Percentiles rank a stretch among this genome's conserved stretches.
phyloP scores from a whole-genome alignment of 2,113 vertebrate species.

The Syrrhaptes paradoxus region DNA sequence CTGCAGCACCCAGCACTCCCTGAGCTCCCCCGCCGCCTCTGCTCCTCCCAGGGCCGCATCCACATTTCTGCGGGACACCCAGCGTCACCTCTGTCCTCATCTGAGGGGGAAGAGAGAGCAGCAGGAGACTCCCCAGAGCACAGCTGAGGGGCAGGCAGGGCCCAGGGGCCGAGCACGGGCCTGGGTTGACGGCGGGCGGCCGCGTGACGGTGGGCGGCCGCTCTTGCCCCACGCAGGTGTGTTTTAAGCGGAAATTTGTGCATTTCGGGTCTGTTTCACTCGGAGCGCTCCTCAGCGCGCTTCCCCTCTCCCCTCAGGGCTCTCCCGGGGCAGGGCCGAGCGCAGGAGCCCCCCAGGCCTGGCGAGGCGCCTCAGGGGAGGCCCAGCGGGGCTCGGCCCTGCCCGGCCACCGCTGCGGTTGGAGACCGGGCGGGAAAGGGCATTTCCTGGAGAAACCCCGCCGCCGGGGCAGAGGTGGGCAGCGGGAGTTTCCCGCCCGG shows the following conservation, averaged over 20 bases:
- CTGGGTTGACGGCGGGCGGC: background rate
- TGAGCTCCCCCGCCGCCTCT: fast-evolving
- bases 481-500: background rate
- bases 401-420: background rate
- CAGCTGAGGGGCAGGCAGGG: too few species aligned
- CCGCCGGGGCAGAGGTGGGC: background rate
- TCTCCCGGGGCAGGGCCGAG: too few species aligned
- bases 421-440: background rate
- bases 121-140: fast-evolving
- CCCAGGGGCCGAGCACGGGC: too few species aligned
- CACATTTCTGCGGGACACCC: fast-evolving
- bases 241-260: fast-evolving
- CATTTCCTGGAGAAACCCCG: background rate
- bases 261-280: fast-evolving
- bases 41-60: fast-evolving
- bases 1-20: fast-evolving
- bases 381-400: background rate
- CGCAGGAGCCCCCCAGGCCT: background rate
- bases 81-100: fast-evolving
- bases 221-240: fast-evolving
- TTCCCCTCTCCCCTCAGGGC: too few species aligned
- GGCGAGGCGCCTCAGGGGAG: background rate
- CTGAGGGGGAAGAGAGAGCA: fast-evolving
- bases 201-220: background rate
- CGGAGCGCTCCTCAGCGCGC: fast-evolving